Conservation (phyloP, 2,797 vertebrate genomes). For the Cichlasoma orientale region DNA sequence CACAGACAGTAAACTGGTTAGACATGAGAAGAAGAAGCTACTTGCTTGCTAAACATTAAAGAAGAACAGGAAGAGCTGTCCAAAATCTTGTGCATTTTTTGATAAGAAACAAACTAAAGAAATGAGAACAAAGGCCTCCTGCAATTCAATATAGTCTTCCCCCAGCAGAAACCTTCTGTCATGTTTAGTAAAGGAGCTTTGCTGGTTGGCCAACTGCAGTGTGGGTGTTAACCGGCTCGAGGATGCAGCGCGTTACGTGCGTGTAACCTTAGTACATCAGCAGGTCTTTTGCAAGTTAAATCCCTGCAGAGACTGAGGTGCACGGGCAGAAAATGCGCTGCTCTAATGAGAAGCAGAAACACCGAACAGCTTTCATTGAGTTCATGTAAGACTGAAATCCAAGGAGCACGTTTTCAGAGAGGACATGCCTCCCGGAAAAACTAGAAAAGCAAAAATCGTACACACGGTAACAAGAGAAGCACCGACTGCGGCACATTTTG, state of each 20-base stretch:
- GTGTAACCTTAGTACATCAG: not conserved
- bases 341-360: not conserved
- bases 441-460: not conserved
- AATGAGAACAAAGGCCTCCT: constrained; percentile 19
- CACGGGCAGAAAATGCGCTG: constrained; percentile 10
- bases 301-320: constrained; percentile 9
- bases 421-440: constrained; percentile 4
- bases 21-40: constrained; percentile 14
- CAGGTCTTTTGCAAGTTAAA: constrained; percentile 42
- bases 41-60: not conserved
- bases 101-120: constrained; percentile 34
- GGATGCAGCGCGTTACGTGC: not conserved
- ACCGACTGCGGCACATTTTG: not conserved
- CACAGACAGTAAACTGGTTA: constrained; percentile 27
- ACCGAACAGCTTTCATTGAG: constrained; percentile 7
- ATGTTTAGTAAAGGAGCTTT: constrained; percentile 11
- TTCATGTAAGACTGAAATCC: constrained; percentile 44
- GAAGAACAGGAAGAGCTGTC: constrained; percentile 11
- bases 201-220: not conserved
- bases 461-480: constrained; percentile 18
- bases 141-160: constrained; percentile 14
- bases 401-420: constrained; percentile 8
- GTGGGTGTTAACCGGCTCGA: not conserved
- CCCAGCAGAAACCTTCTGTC: constrained; percentile 22
- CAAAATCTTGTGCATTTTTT: constrained; percentile 38